Base-by-base conservation (phyloP, 2,797 vertebrate species). In the Typhlichthys subterraneus region DNA sequence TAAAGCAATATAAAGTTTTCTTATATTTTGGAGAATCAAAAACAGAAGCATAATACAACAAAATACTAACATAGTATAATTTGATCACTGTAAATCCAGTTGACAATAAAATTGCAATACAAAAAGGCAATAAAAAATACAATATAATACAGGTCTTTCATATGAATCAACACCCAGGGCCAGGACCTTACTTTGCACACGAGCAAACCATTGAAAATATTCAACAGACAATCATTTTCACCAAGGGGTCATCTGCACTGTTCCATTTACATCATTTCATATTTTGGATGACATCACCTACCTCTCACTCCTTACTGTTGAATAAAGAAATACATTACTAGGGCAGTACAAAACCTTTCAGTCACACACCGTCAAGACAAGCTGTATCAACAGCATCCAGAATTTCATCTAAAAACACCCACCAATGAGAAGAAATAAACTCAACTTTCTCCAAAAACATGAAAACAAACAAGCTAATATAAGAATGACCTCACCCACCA, bases 31-130 rank as follows among this genome's bases (percentile, higher is more conserved):
- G 85, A 93, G 92, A 94, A 93, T 93, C 92, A 93, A 94, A 93
- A 94, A 94, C 92, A 91, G 90, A 93, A 91, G 90, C 87, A 85
- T 89, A 92, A 90, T 91, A 90, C 88, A 91, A 90, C 86, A 88
- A 94, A 94, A 94, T 94, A 94, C 93, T 94, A 94, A 94, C 93
- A 94, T 94, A 94, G 93, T 94, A 94, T 93, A 94, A 94, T 92
- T 92, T 90, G 83, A 85, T 93, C 92, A 94, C 93, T 93, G 92
- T 93, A 91, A 94, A 94, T 93, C 93, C 93, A 94, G 93, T 94
- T 93, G 90, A 92, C 90, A 91, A 92, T 92, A 89, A 87, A 89
- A 93, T 81, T 80, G 88, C 88, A 91, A 91, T 91, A 89, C 83
- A 90, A 90, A 29, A 87, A 87, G 76, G 87, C 85, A 93, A 88